Conservation (phyloP, 2,113 vertebrate species). For the Lucifuga dentata region DNA sequence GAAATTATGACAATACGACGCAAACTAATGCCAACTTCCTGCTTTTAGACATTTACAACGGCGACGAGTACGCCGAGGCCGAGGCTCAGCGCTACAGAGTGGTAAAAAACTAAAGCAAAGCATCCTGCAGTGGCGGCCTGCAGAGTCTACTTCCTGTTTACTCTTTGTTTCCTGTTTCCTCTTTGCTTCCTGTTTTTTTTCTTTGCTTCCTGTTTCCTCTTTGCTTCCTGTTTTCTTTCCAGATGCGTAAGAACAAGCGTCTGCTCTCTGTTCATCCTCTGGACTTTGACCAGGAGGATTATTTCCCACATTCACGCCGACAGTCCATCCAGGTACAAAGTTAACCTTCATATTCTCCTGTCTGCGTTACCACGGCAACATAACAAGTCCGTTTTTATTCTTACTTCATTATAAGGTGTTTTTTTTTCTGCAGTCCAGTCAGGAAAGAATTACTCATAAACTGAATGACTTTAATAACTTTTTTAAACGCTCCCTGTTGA, state of each 20-base stretch:
- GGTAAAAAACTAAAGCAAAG: slow-evolving; percentile 68
- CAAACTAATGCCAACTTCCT: background rate
- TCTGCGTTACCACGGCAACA: no score
- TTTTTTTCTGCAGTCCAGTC: no score
- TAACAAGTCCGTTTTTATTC: no score
- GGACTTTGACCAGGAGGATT: slow-evolving; percentile 92
- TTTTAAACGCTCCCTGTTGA: no score
- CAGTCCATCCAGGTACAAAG: slow-evolving; percentile 77
- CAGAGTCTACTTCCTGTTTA: no score
- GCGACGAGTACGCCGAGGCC: slow-evolving; percentile 74
- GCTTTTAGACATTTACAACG: slow-evolving; percentile 69
- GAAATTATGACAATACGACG: no score
- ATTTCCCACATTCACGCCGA: slow-evolving; percentile 79
- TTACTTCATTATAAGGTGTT: no score
- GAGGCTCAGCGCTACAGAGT: slow-evolving; percentile 83
- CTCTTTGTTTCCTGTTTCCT: no score
- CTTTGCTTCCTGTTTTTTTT: background rate
- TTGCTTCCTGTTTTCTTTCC: background rate
- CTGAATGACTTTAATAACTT: no score
- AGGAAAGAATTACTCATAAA: no score
- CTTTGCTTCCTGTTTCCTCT: background rate
- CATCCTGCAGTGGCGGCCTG: no score
- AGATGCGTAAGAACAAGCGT: slow-evolving; percentile 89
- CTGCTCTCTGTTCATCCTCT: slow-evolving; percentile 90
- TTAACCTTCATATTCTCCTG: no score